Base-by-base conservation (phyloP, 2,797 vertebrate species). In the Anguilla anguilla region DNA sequence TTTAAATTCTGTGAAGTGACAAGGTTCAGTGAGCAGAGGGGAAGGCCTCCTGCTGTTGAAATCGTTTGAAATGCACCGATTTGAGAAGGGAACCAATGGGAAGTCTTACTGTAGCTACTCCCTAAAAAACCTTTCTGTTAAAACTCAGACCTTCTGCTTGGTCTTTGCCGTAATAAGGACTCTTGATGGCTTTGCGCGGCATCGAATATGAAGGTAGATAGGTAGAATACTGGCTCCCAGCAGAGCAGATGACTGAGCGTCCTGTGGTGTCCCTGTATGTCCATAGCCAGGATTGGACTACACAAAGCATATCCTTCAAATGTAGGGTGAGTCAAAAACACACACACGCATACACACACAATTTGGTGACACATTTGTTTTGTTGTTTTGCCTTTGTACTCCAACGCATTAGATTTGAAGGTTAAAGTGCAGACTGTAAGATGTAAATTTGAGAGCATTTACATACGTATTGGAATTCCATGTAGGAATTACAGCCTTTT, bases 51-150 rank as follows among this genome's bases (percentile, higher is more conserved):
- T 19, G 17, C 61, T 6, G 61, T 64, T 64, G 61, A n/a, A n/a
- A 61, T 64, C 17, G 22, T 22, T 64, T 64, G 61, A 64, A 19
- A 64, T 2, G 15, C 13, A 25, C 6, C 1, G 5, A 64, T 6
- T 88, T 90, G 92, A 91, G 91, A 84, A 89, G 61, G 17, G 19
- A 22, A 4, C 25, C 6, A 3, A 64, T 64, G 61, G 61, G 88
- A 89, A 88, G 90, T 55, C 53, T 55, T 55, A 46, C 43, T 46
- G 43, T 4, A 55, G 53, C 53, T 55, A 55, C 53, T 55, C 53
- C 13, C 13, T 55, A 55, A 55, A 55, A 51, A 55, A 55, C 43
- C 53, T 11, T 55, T 55, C 1, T 55, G 53, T 55, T 55, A 55
- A 55, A 55, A 55, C 53, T 55, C 53, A 55, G 53, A 15, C 13